phyloP scores from a whole-genome alignment of 1,140 invertebrate genomes.

The Hypsibius dujardini region DNA sequence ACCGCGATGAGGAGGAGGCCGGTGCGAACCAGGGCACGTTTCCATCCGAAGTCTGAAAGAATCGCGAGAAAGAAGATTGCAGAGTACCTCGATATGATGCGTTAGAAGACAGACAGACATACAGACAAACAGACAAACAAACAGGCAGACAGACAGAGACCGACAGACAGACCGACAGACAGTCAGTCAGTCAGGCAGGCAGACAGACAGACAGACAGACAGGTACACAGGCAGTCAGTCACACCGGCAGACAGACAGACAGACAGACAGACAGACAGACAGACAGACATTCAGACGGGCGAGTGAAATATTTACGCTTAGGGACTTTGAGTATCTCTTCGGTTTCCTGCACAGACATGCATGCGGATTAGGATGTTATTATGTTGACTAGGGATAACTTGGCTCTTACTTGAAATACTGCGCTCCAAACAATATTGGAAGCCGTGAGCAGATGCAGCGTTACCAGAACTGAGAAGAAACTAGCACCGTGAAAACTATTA shows the following conservation, averaged over 20 bases:
- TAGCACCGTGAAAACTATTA: too few species aligned
- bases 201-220: too few species aligned
- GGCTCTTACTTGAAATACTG: slow-evolving; percentile 38
- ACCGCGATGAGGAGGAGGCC: slow-evolving; percentile 49
- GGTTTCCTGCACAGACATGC: slow-evolving; percentile 40
- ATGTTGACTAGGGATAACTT: not conserved
- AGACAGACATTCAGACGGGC: not conserved
- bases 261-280: too few species aligned
- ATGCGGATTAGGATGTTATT: slow-evolving; percentile 34
- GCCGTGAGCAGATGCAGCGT: slow-evolving; percentile 43
- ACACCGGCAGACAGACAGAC: too few species aligned
- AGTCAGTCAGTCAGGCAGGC: too few species aligned
- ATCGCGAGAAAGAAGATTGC: slow-evolving; percentile 19
- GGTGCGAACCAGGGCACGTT: slow-evolving; percentile 53
- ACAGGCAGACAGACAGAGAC: too few species aligned
- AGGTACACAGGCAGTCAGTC: too few species aligned
- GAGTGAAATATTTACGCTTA: slow-evolving; percentile 36
- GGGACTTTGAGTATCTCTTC: slow-evolving; percentile 48
- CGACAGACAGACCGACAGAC: too few species aligned
- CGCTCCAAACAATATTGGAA: slow-evolving; percentile 48
- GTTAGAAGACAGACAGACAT: too few species aligned
- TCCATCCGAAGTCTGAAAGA: slow-evolving; percentile 55
- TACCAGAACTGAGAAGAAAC: slow-evolving; percentile 41
- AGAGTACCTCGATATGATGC: too few species aligned
- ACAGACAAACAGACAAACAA: too few species aligned